phyloP scores from a whole-genome alignment of 2,113 vertebrate genomes.

The human (Homo sapiens) region GRCh38 chr5:90661501-90662000 shows the following conservation, averaged over 20 bases:
- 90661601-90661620: background rate
- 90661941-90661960: background rate
- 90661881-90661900: background rate
- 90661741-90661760: background rate
- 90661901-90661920: background rate
- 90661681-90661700: background rate
- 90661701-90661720: background rate
- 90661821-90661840: background rate
- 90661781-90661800: background rate
- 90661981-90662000: background rate
- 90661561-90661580: background rate
- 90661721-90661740: background rate
- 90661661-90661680: background rate
- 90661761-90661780: background rate
- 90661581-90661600: background rate
- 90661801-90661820: background rate
- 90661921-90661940: background rate
- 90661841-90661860: background rate
- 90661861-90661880: background rate
- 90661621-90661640: background rate
- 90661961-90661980: background rate
- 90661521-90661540: constrained; percentile 20
- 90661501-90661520: constrained; percentile 80
- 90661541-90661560: constrained; percentile 39
- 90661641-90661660: background rate